phyloP scores from a whole-genome alignment of 2,888 invertebrate genomes.

The Caenorhabditis plicata region DNA sequence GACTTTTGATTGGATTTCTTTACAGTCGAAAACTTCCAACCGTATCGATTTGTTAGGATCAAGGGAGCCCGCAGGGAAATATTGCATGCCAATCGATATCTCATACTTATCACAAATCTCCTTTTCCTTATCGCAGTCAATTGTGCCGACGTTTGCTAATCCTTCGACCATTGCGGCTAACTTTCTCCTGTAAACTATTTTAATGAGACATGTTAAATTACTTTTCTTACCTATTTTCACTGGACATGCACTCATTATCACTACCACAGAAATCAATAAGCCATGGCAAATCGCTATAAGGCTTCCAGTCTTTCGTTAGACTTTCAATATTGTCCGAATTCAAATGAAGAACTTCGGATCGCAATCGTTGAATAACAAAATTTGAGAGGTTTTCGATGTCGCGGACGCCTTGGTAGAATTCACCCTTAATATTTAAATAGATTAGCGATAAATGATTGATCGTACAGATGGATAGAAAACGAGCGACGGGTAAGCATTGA shows the following conservation, averaged over 20 bases:
- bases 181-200: slow-evolving; percentile 64
- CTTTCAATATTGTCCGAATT: slow-evolving; percentile 47
- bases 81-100: slow-evolving; percentile 63
- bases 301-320: slow-evolving; percentile 40
- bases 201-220: not conserved
- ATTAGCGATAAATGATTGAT: no score
- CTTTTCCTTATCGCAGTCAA: slow-evolving; percentile 69
- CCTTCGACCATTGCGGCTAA: slow-evolving; percentile 75
- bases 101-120: slow-evolving; percentile 69
- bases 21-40: slow-evolving; percentile 67
- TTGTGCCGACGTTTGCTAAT: slow-evolving; percentile 70
- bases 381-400: slow-evolving; percentile 72
- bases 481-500: slow-evolving; percentile 78
- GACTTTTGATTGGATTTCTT: slow-evolving; percentile 72
- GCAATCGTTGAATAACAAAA: slow-evolving; percentile 73
- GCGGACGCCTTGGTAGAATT: slow-evolving; percentile 73
- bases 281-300: slow-evolving; percentile 69
- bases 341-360: slow-evolving; percentile 57
- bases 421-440: slow-evolving; percentile 71
- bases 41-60: slow-evolving; percentile 37
- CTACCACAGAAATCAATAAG: slow-evolving; percentile 70
- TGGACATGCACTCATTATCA: slow-evolving; percentile 40
- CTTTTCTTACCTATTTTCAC: slow-evolving; percentile 21
- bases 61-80: slow-evolving; percentile 64
- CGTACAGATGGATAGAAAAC: slow-evolving; percentile 74